phyloP scores from a whole-genome alignment of 2,888 invertebrate genomes.

The Labia minor region DNA sequence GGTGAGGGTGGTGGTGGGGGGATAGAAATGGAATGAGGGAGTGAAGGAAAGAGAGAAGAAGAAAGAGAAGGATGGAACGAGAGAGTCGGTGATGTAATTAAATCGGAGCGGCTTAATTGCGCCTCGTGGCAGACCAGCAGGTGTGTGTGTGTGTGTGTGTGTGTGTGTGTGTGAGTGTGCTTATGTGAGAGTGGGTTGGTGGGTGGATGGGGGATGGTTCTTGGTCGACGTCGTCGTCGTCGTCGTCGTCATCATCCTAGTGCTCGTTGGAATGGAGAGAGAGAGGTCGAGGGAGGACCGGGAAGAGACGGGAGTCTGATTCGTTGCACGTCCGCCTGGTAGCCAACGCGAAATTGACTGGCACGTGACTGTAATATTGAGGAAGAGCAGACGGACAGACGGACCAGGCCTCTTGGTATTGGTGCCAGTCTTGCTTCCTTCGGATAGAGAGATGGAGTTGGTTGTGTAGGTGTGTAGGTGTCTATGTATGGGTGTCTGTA shows the following conservation, averaged over 20 bases:
- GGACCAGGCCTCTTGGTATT: background rate
- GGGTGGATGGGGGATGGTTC: background rate
- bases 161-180: background rate
- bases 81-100: conserved; percentile 13
- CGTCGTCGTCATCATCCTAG: background rate
- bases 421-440: background rate
- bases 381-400: background rate
- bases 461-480: too few relatives aligned
- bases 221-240: conserved; percentile 1
- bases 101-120: conserved; percentile 13
- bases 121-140: conserved; percentile 13
- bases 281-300: background rate
- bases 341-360: conserved; percentile 13
- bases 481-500: too few relatives aligned
- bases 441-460: too few relatives aligned
- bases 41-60: background rate
- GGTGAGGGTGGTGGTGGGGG: background rate
- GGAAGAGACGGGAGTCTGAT: background rate
- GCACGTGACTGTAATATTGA: conserved; percentile 13
- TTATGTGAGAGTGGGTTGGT: too few relatives aligned
- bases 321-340: conserved; percentile 5
- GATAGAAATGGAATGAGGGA: background rate
- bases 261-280: conserved; percentile 2
- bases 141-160: background rate
- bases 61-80: background rate